Evolutionary conservation across 92 coral and sea anemone species (phyloP), one percentile per base, ranked within the genome.

Genomic region (Anthopleura xanthogrammica): DNA sequence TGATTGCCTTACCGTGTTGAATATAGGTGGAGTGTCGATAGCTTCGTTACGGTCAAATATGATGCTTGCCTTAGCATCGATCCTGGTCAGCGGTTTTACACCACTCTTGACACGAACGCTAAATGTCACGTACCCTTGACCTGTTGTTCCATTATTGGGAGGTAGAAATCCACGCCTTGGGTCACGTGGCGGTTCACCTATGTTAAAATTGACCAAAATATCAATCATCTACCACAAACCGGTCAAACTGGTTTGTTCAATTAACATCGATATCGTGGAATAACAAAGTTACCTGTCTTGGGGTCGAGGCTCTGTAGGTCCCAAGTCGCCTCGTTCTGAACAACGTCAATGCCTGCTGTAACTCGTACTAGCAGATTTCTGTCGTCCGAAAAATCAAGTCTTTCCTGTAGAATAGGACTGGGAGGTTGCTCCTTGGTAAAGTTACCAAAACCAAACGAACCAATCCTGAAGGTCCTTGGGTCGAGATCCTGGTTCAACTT

Each of bases 11-110:
- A 92, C 96, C 94, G 96, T 92, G 78, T 92, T 92, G 79, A 88
- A 92, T 79, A 92, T 92, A 0, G 96, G 94, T n/a, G 96, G 96
- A 12, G 96, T 92, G 12, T 92, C 94, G 57, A 92, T 92, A 5
- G 96, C 92, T 60, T 90, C 94, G 82, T 93, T 93, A 54, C 82
- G 77, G 80, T 93, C 96, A 71, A 92, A 92, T 76, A 87, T 85
- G 43, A 92, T 92, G 75, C 92, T 89, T 56, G 97, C 97, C 43
- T 88, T 81, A 1, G 97, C 97, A 72, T 90, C 94, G 43, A 93
- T 93, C 22, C 94, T 88, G 41, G 94, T 56, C 55, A 90, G 74
- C 46, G 89, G 66, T 70, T 77, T 87, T 48, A 72, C 82, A 79
- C 89, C 87, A 68, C 82, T 56, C 78, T 88, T 88, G 19, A 85